Conservation (phyloP, 2,113 vertebrate species). For the Empidonax traillii region DNA sequence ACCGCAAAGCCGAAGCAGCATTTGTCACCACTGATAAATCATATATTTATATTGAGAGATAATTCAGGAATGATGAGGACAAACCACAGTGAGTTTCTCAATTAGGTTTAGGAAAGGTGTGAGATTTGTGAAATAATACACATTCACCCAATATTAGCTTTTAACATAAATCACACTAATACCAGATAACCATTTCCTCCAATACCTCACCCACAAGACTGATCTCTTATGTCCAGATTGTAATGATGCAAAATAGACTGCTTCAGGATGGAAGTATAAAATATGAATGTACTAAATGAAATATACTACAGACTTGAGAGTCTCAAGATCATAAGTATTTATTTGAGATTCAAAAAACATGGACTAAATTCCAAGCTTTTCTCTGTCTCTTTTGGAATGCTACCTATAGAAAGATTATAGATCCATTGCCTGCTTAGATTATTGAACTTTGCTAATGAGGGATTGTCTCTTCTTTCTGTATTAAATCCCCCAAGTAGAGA, state of each 20-base stretch:
- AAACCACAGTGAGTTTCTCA: background rate
- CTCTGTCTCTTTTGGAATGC: background rate
- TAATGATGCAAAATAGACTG: background rate
- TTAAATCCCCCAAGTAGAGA: background rate
- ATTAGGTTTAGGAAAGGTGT: background rate
- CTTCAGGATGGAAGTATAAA: background rate
- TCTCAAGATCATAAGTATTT: background rate
- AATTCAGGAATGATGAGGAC: background rate
- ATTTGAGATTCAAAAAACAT: background rate
- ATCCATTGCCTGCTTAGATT: background rate
- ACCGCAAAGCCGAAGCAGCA: background rate
- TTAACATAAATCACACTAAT: background rate
- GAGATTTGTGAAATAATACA: background rate
- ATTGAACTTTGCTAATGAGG: background rate
- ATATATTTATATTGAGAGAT: background rate
- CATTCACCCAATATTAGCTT: background rate
- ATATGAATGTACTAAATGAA: background rate
- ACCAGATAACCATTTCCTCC: background rate
- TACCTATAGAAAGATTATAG: background rate
- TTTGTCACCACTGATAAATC: conserved; percentile 14
- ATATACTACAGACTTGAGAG: background rate
- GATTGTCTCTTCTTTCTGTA: background rate
- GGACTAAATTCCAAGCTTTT: background rate
- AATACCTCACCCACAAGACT: background rate
- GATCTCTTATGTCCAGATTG: background rate